phyloP scores from a whole-genome alignment of 2,113 vertebrate species.

The Hystrix brachyura region DNA sequence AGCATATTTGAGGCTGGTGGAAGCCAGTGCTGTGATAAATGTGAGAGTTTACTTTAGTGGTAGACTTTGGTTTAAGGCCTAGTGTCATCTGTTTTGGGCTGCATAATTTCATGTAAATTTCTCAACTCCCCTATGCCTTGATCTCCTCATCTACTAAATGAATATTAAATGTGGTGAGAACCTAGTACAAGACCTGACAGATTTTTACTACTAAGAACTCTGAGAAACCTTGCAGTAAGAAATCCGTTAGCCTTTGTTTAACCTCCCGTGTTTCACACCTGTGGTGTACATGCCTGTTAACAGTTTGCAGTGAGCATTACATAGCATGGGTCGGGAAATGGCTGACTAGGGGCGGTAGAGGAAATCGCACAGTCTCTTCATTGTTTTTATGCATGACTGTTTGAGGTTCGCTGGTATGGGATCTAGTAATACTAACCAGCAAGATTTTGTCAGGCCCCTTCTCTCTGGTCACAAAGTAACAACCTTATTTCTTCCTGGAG shows the following conservation, averaged over 20 bases:
- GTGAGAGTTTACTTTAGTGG: constrained; percentile 29
- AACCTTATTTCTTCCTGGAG: background rate
- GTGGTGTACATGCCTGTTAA: background rate
- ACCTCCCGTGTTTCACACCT: background rate
- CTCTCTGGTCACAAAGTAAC: background rate
- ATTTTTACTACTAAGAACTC: background rate
- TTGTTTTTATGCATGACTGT: constrained; percentile 45
- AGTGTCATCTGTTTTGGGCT: background rate
- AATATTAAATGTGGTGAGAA: background rate
- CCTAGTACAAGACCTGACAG: background rate
- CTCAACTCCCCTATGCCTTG: constrained; percentile 14
- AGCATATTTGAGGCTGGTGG: background rate
- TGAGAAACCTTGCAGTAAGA: background rate
- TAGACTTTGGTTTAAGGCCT: constrained; percentile 40
- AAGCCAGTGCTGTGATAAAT: background rate
- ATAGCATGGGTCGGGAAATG: background rate
- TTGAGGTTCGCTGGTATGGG: background rate
- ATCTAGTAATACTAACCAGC: background rate
- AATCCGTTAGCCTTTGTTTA: constrained; percentile 36
- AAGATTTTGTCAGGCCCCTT: background rate
- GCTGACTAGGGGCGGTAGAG: background rate
- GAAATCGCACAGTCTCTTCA: background rate
- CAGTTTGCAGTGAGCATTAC: background rate
- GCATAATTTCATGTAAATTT: background rate
- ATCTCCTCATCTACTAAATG: constrained; percentile 2